Base-by-base conservation (phyloP, 2,888 invertebrate genomes). In the Polymixis flavicincta region DNA sequence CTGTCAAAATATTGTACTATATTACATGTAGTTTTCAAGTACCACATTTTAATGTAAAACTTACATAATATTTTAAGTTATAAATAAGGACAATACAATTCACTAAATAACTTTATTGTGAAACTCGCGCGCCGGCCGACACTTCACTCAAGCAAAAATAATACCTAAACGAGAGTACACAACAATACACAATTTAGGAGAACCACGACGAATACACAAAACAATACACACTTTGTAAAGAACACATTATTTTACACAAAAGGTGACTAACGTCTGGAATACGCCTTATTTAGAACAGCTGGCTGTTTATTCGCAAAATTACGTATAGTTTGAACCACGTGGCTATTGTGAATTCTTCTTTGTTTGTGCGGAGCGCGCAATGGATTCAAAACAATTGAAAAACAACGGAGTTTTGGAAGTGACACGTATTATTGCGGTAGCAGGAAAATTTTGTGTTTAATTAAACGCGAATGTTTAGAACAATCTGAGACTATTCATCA, bases 201-300 rank as follows among this genome's bases (percentile, higher is more conserved):
- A 57, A 42, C 59, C 59, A 22, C 67, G 60, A 71, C 66, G 71
- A 83, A 52, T 55, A 64, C 74, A 64, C 37, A 57, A 57, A 61
- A 80, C 75, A 81, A 83, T 76, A 77, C 85, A 54, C 70, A 72
- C 67, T 82, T 66, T 78, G 78, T 79, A 76, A 82, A 76, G 77
- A 84, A 63, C 84, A 82, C 78, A 86, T 87, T 87, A 69, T 59
- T 72, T 57, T 25, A 25, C 71, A 87, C 88, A 87, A 87, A 80
- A 84, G 78, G 57, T 69, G 70, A 57, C 74, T 67, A 80, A 82
- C 77, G 86, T 86, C 86, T 80, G 64, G 25, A 74, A 60, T 87
- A 80, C 67, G 64, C 67, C n/a, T 63, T 54, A 57, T 67, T 71
- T 60, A 66, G n/a, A 60, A 25, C 37, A 76, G 32, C n/a, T n/a